phyloP scores from a whole-genome alignment of 2,888 invertebrate genomes.

The Euproctis similis region DNA sequence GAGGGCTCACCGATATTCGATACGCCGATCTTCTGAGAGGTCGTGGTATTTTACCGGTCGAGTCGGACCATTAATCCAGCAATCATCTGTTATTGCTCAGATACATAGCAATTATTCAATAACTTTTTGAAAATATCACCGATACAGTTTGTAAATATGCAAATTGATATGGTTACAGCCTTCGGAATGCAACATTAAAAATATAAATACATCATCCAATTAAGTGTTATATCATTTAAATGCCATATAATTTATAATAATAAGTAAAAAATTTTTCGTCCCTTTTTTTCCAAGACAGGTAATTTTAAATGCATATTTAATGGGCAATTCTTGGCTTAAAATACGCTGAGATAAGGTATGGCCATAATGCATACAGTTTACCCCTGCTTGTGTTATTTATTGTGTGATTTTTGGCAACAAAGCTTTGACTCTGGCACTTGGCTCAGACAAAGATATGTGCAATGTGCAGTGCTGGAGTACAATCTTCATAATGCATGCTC shows the following conservation, averaged over 20 bases:
- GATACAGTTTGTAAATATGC: too few relatives aligned
- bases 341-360: slow-evolving; percentile 73
- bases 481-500: slow-evolving; percentile 75
- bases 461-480: slow-evolving; percentile 30
- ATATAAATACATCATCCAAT: slow-evolving; percentile 19
- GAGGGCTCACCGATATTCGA: too few relatives aligned
- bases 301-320: slow-evolving; percentile 77
- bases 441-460: slow-evolving; percentile 71
- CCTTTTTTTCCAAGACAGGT: slow-evolving; percentile 69
- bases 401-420: slow-evolving; percentile 75
- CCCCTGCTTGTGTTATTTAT: slow-evolving; percentile 69
- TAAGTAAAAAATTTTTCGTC: too few relatives aligned
- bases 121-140: too few relatives aligned
- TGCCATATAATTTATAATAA: too few relatives aligned
- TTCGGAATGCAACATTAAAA: too few relatives aligned
- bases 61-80: too few relatives aligned
- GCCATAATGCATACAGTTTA: slow-evolving; percentile 73
- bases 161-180: too few relatives aligned
- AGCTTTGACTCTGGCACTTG: slow-evolving; percentile 57
- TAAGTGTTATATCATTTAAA: slow-evolving; percentile 44
- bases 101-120: too few relatives aligned
- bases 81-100: too few relatives aligned
- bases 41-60: too few relatives aligned
- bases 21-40: too few relatives aligned
- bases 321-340: slow-evolving; percentile 75